Evolutionary conservation across 92 coral and sea anemone species (phyloP), one percentile per base, ranked within the genome.

Genomic region (Parazoanthus darwini): DNA sequence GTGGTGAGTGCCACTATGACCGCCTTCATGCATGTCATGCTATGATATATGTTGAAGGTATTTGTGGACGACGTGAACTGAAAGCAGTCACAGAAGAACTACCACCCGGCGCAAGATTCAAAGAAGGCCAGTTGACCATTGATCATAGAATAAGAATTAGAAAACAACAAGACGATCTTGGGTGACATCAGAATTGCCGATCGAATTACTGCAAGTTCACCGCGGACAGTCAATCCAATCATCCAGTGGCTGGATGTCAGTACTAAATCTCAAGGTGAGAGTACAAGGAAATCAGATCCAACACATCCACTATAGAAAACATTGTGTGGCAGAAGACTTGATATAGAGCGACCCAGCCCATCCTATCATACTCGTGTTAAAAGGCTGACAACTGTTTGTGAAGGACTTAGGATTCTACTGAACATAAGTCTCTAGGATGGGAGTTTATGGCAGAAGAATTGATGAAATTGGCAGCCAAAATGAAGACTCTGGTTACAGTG

Each of bases 211-310:
- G 38, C 81, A 77, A 78, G 59, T 78, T 78, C 82, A 78, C 82
- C 65, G 39, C 48, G 46, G 65, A 78, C 82, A 78, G 20, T 44
- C 82, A 23, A 50, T 42, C 37, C 23, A 78, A 78, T 33, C 82
- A 78, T 44, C 33, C 82, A 26, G 82, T 78, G 59, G 82, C 82
- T 46, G 59, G 82, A 78, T 78, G 82, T 6, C 82, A 42, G 82
- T 78, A 42, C 36, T 78, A 78, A 37, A 78, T 29, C 18, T 5
- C 80, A 76, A 42, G 43, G 58, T 78, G 58, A 78, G 82, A 78
- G 65, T 78, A 78, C 33, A 46, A 29, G 33, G 35, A 43, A 78
- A 78, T 78, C 56, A 44, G 36, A 44, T n/a, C 26, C 82, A 78
- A 78, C 82, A 78, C 33, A 22, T 66, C 39, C 82, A 46, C 82